Conservation (phyloP, 2,797 vertebrate genomes). For the Halcyon badia region DNA sequence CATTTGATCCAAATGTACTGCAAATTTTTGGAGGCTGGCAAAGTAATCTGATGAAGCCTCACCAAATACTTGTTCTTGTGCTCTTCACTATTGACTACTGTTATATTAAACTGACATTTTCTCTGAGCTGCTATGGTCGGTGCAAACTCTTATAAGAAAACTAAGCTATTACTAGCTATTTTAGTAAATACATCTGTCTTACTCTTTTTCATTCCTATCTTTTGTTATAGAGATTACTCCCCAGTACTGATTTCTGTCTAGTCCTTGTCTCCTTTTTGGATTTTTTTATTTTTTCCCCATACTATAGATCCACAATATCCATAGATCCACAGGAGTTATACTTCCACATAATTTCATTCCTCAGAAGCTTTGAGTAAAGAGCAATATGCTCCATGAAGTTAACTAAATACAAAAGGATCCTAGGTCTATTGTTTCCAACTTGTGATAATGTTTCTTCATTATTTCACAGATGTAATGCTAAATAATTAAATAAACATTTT, state of each 20-base stretch:
- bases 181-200: neutral
- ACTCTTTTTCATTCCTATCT: rapidly evolving
- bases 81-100: neutral
- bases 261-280: rapidly evolving
- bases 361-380: neutral
- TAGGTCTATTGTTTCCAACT: neutral
- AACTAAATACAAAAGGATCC: neutral
- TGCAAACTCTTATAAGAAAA: neutral
- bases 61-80: neutral
- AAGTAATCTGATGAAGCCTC: neutral
- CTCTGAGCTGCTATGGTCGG: neutral
- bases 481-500: neutral
- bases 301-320: neutral
- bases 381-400: neutral
- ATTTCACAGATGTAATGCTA: neutral
- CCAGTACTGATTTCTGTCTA: neutral
- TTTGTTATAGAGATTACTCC: neutral
- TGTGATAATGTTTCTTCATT: neutral
- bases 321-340: neutral
- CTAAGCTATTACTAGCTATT: neutral
- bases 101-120: neutral
- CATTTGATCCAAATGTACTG: neutral
- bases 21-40: neutral
- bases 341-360: neutral
- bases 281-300: neutral